Base-by-base conservation (phyloP, 2,888 invertebrate species). In the Mythimna loreyi region DNA sequence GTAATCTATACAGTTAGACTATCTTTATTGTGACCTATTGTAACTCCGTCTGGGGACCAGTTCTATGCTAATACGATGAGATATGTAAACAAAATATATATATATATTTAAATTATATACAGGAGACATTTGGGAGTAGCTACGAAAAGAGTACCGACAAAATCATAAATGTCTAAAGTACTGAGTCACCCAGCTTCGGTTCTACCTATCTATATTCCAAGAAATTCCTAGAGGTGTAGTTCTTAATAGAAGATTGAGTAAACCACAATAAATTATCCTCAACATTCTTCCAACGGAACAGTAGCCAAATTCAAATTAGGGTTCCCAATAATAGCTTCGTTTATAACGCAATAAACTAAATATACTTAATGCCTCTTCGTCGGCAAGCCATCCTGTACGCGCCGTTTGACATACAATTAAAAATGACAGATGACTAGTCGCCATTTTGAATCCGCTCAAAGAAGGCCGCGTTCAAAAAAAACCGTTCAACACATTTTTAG, bases 291-390 rank as follows among this genome's bases (percentile, higher is more conserved):
- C 21, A 56, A 58, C 49, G 49, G 53, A 76, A 79, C 81, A 73
- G 83, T 68, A 84, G 85, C 83, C 85, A 86, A 87, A 89, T 80
- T 86, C 85, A 88, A 93, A 93, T 93, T 92, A 92, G 89, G 67
- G 85, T 87, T 85, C 78, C 86, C 86, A 89, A 90, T 92, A 93
- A 90, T 91, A 92, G 87, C 85, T 84, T 87, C 94, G 91, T 94
- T 94, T 94, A 94, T 92, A 92, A 88, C 90, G 91, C 94, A 90
- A 94, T 95, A 94, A 94, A 94, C 94, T 94, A 93, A 94, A 94
- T 93, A 94, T 94, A 93, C 89, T 78, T 89, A 87, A 91, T 92
- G 89, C 90, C 87, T 89, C 89, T 89, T 92, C 94, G 91, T 78
- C 78, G 78, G 77, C 81, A 76, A 72, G 57, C 75, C 60, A 61